Percentiles rank a stretch among this genome's conserved stretches.
Evolutionary conservation across 2,888 invertebrate genomes (phyloP).

Genomic region (Chironomus riparius): DNA sequence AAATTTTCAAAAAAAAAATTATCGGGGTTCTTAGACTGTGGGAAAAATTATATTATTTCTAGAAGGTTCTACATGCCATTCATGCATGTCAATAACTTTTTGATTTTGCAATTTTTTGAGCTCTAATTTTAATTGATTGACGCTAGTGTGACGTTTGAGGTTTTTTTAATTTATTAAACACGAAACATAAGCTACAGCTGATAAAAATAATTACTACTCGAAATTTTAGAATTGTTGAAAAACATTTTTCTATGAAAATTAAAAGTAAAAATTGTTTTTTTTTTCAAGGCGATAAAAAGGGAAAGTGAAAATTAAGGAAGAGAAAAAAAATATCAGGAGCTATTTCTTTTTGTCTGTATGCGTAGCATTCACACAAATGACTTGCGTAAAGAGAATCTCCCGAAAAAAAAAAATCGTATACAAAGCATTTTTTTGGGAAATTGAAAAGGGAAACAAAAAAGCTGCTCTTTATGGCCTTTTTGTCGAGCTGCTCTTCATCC

Average conservation of each 20-base stretch:
- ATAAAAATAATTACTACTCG: not conserved
- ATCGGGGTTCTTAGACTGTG: slow-evolving; percentile 5
- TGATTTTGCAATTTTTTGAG: not conserved
- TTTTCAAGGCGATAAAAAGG: slow-evolving; percentile 4
- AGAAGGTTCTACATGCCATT: not conserved
- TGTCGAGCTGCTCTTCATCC: slow-evolving; percentile 7
- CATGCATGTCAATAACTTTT: slow-evolving; percentile 6
- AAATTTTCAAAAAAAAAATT: slow-evolving; percentile 5
- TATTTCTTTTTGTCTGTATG: not conserved
- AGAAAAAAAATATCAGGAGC: not conserved
- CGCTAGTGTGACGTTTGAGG: not conserved
- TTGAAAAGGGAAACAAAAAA: not conserved
- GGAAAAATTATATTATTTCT: not conserved
- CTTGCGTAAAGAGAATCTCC: slow-evolving; percentile 21
- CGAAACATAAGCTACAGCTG: not conserved
- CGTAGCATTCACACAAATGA: slow-evolving; percentile 15
- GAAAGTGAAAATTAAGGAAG: not conserved
- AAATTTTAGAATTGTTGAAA: not conserved
- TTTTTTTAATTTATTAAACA: not conserved
- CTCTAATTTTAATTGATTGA: not conserved
- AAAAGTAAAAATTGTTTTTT: not conserved
- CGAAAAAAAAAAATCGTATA: not conserved
- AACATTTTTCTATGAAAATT: not conserved
- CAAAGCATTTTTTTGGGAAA: not conserved
- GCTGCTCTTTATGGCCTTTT: too few relatives aligned